Base-by-base conservation (phyloP, 2,113 vertebrate species). In the Macroglossus sobrinus region DNA sequence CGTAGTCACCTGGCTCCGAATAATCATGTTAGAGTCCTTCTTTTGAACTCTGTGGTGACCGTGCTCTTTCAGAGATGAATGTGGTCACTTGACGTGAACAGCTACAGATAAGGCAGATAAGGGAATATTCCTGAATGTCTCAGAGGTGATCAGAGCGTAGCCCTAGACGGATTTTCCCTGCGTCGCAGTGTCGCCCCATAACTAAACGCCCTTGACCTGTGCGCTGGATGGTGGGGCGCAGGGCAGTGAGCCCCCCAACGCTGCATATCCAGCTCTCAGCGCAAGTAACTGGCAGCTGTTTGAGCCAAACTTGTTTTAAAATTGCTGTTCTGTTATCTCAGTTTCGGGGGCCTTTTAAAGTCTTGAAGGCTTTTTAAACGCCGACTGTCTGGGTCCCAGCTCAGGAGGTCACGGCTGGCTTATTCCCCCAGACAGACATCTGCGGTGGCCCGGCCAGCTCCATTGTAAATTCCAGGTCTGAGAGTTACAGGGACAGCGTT, bases 221-320 rank as follows among this genome's bases (percentile, higher is more conserved):
- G 11, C 15, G 0, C 7, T 21, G 35, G 40, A 3, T 4, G 0
- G 12, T 33, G 71, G 40, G 6, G 40, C 50, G 19, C 7, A 0
- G 3, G 43, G 13, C 63, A 33, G 10, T 2, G 28, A 40, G 40
- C 28, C 6, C 26, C 38, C n/a, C n/a, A n/a, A n/a, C 5, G 0
- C 5, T 6, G 5, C 24, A 16, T 22, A 8, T 18, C 50, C 43
- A 4, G 7, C 69, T 35, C 19, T 55, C 28, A 19, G 5, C 2
- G 9, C 18, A 7, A 28, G 55, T 47, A 26, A 13, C 1, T 28
- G 59, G 50, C 18, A 8, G 50, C 30, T 92, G 1, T 19, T 50
- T 53, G 13, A 30, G 57, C 61, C 63, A 33, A 7, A 55, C 84
- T 30, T 2, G 0, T 18, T 26, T 38, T 14, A 63, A 53, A 40